phyloP scores from a whole-genome alignment of 2,888 invertebrate species.

The Cynaeus angustus region DNA sequence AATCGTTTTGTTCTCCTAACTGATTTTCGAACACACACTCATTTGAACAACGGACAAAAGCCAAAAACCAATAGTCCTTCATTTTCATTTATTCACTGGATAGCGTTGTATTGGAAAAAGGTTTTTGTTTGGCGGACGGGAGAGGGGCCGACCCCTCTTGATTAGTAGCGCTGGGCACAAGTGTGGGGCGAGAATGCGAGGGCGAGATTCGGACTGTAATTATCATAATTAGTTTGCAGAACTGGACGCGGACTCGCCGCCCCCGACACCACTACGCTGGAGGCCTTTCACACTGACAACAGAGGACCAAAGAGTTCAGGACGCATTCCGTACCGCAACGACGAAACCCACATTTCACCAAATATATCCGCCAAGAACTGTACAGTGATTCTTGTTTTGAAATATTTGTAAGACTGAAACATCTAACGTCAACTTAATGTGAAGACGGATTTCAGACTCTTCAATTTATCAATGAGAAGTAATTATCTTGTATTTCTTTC shows the following conservation, averaged over 20 bases:
- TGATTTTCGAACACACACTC: constrained; percentile 70
- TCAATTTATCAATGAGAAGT: too few relatives aligned
- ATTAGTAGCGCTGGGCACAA: constrained; percentile 63
- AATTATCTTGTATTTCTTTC: too few relatives aligned
- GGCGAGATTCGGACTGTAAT: constrained; percentile 64
- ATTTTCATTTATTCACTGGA: constrained; percentile 72
- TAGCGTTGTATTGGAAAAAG: constrained; percentile 72
- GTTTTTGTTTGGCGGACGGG: constrained; percentile 69
- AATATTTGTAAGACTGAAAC: too few relatives aligned
- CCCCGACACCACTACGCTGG: constrained; percentile 31
- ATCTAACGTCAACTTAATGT: too few relatives aligned
- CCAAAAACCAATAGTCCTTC: constrained; percentile 73
- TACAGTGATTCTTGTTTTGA: too few relatives aligned
- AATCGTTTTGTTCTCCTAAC: constrained; percentile 72
- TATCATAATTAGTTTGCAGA: constrained; percentile 68
- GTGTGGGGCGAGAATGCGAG: constrained; percentile 59
- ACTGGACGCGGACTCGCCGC: constrained; percentile 54
- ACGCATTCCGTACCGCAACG: too few relatives aligned
- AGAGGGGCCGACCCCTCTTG: constrained; percentile 59
- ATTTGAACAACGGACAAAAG: constrained; percentile 72
- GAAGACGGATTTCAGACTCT: too few relatives aligned
- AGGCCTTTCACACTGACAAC: background rate
- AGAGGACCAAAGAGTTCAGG: too few relatives aligned
- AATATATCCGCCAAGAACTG: too few relatives aligned
- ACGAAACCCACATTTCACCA: too few relatives aligned